Conservation (phyloP, 1,140 invertebrate genomes). For the Idris sp. region DNA sequence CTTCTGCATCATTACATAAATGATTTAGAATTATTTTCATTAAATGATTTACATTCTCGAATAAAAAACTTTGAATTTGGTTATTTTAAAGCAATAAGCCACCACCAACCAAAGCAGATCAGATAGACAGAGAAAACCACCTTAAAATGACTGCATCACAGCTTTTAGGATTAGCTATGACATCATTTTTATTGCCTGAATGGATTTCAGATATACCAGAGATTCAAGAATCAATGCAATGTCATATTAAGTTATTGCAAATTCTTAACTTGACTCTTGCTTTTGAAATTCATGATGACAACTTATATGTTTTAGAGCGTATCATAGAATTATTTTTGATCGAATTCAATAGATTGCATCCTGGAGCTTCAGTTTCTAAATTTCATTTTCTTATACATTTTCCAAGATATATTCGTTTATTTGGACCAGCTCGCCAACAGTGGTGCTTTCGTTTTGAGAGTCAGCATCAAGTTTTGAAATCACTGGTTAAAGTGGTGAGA, state of each 20-base stretch:
- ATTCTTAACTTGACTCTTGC: constrained; percentile 1
- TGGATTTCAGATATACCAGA: constrained; percentile 20
- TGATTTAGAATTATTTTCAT: neutral
- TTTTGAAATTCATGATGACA: constrained; percentile 4
- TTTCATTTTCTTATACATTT: constrained; percentile 4
- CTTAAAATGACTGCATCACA: constrained; percentile 49
- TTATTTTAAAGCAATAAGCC: no score
- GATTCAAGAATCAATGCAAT: neutral
- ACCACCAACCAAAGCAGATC: no score
- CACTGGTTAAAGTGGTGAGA: neutral
- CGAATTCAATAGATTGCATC: neutral
- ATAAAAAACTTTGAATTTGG: no score
- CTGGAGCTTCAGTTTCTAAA: neutral
- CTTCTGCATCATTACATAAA: neutral
- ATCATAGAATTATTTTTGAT: constrained; percentile 5
- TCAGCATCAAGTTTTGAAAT: constrained; percentile 1
- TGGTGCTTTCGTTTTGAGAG: constrained; percentile 8
- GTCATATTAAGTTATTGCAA: constrained; percentile 1
- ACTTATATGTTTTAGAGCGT: neutral
- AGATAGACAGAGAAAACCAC: constrained; percentile 3
- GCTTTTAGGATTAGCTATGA: constrained; percentile 39
- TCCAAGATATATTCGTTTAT: constrained; percentile 2
- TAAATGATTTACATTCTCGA: no score
- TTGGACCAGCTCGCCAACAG: constrained; percentile 6
- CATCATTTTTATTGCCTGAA: constrained; percentile 47